A percentile compares a stretch with the other conserved stretches of the same genome.
These are phyloP conservation scores for Melanaphis sacchari DNA, from an alignment of 1,140 invertebrate species.

Conservation along the genomic window DNA sequence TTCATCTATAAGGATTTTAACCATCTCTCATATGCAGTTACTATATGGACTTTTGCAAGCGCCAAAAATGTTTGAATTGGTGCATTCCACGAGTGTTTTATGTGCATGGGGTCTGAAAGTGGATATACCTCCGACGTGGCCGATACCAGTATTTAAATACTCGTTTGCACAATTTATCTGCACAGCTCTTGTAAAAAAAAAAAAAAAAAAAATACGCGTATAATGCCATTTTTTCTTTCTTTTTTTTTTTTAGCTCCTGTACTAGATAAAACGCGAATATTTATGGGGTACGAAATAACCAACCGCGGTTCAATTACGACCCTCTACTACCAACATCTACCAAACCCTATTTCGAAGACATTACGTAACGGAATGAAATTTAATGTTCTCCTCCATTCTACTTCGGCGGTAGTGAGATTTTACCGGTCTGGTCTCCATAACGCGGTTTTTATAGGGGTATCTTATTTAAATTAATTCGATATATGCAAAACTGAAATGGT, in stretches of 20 bases:
- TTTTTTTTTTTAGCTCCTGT: background rate
- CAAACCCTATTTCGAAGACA: slow-evolving; percentile 44
- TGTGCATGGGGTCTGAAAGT: background rate
- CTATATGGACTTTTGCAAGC: background rate
- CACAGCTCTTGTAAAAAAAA: background rate
- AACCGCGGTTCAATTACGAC: slow-evolving; percentile 42
- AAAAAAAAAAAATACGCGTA: slow-evolving; percentile 20
- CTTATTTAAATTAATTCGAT: slow-evolving; percentile 50
- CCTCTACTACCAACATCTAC: background rate
- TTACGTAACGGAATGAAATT: slow-evolving; percentile 48
- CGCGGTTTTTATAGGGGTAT: background rate
- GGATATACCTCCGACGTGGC: background rate
- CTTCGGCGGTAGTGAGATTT: background rate
- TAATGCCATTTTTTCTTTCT: background rate
- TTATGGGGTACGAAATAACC: slow-evolving; percentile 34
- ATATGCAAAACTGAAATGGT: background rate
- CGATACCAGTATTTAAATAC: slow-evolving; percentile 44
- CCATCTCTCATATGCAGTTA: background rate
- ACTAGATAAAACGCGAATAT: slow-evolving; percentile 52
- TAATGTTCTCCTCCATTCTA: slow-evolving; percentile 23
- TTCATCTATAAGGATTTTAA: background rate
- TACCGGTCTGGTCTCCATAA: background rate
- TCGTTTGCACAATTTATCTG: slow-evolving; percentile 48
- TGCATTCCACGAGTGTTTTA: slow-evolving; percentile 43
- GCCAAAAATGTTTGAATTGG: background rate